Evolutionary conservation across 2,113 vertebrate species (phyloP), one percentile per base, ranked within the genome.

Genomic region (Eubucco bourcierii): DNA sequence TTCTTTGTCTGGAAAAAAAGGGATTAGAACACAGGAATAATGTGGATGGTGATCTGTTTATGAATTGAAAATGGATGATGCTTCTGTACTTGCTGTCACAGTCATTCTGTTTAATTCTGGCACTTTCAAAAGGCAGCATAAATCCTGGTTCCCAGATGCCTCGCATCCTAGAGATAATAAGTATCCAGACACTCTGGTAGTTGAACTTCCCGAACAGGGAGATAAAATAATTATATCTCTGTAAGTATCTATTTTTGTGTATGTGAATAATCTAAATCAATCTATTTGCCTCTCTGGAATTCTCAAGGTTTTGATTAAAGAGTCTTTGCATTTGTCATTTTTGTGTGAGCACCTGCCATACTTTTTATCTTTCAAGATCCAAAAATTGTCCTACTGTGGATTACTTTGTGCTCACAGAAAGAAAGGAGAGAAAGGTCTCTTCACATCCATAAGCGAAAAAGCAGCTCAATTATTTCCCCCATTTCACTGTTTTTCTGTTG

Each of bases 381-480:
- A 37, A 19, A 89, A 16, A 2, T 34, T 84, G 61, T 61, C 18
- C 2, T 66, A 15, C 37, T 67, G 61, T 44, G 6, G 6, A 6
- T 81, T 31, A 67, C 1, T 82, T 80, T 74, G 5, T 61, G 31
- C 87, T 21, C 28, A 61, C 13, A 70, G 41, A 46, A 82, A 70
- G 29, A 73, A 56, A 76, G 13, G 15, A 59, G 85, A 75, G 3
- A 66, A 55, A 37, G 20, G 64, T 7, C 8, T 76, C 31, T 64
- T 31, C 24, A 59, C 4, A 73, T 2, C 15, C 8, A 84, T 39
- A 6, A 50, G 5, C 52, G 55, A 56, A 55, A 44, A 66, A 20
- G 5, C 55, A 63, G 7, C 11, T 60, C 2, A 2, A 0, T 58
- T 53, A 15, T n/a, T 68, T 39, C 5, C 9, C 8, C 1, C 58